Evolutionary conservation across 2,113 vertebrate genomes (phyloP).

Genomic region (Bufo gargarizans): DNA sequence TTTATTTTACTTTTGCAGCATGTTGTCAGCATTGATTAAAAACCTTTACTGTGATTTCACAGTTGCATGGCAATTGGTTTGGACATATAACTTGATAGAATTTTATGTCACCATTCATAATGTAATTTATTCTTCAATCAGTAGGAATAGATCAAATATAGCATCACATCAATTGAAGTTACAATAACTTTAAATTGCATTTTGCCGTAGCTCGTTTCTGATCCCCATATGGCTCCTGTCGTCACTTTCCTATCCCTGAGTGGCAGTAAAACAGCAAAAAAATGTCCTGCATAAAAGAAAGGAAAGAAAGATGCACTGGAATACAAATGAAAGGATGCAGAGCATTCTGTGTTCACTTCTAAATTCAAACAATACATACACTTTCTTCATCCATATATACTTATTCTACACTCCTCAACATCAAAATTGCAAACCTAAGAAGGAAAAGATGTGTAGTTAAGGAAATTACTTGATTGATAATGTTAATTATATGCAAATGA

Average conservation of each 20-base stretch:
- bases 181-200: slow-evolving; percentile 58
- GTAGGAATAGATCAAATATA: slow-evolving; percentile 54
- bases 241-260: slow-evolving; percentile 40
- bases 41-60: slow-evolving; percentile 56
- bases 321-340: slow-evolving; percentile 54
- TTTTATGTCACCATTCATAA: slow-evolving; percentile 56
- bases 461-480: too few relatives aligned
- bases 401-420: slow-evolving; percentile 57
- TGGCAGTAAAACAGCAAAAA: slow-evolving; percentile 33
- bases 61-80: slow-evolving; percentile 55
- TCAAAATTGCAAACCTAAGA: too few relatives aligned
- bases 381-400: slow-evolving; percentile 51
- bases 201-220: slow-evolving; percentile 50
- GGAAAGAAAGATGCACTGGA: slow-evolving; percentile 5
- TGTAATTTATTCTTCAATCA: slow-evolving; percentile 59
- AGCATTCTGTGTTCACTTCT: slow-evolving; percentile 62
- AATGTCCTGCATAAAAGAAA: slow-evolving; percentile 21
- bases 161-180: slow-evolving; percentile 56
- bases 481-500: too few relatives aligned
- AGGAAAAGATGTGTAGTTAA: too few relatives aligned
- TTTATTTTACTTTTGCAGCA: slow-evolving; percentile 25
- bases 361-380: slow-evolving; percentile 42
- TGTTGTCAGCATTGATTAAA: slow-evolving; percentile 51
- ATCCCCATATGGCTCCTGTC: slow-evolving; percentile 56
- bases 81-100: slow-evolving; percentile 59